A percentile compares a stretch with the other conserved stretches of the same genome.
These are phyloP conservation scores for Eurytoma adleriae DNA, from an alignment of 2,888 invertebrate species.

Conservation along the genomic window DNA sequence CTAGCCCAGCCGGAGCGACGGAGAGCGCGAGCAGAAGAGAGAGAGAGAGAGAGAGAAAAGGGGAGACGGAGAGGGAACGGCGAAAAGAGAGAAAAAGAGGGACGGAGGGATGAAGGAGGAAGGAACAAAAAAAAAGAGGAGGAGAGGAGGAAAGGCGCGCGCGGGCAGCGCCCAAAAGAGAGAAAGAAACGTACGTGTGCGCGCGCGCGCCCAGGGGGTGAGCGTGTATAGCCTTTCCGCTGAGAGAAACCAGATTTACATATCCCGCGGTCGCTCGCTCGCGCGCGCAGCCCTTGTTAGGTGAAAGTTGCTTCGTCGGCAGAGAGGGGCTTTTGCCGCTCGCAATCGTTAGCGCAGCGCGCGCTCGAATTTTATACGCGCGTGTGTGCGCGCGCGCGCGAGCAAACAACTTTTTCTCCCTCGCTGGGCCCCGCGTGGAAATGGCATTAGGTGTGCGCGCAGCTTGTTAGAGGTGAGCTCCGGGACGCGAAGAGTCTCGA, in stretches of 20 bases:
- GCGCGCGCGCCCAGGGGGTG: background rate
- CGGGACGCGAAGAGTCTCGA: background rate
- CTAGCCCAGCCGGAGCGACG: slow-evolving; percentile 51
- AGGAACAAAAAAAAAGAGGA: slow-evolving; percentile 8
- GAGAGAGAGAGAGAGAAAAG: too few species aligned
- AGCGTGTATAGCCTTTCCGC: slow-evolving; percentile 11
- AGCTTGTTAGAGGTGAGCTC: slow-evolving; percentile 32
- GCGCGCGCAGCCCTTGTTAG: slow-evolving; percentile 69
- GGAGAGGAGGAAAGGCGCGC: background rate
- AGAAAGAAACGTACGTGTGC: slow-evolving; percentile 23
- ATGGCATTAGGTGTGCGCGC: slow-evolving; percentile 16
- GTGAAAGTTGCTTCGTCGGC: slow-evolving; percentile 71
- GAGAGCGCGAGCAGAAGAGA: too few species aligned
- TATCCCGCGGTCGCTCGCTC: slow-evolving; percentile 56
- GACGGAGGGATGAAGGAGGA: slow-evolving; percentile 56
- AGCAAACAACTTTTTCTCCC: slow-evolving; percentile 43
- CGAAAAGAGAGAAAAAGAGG: slow-evolving; percentile 29
- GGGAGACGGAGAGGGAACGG: too few species aligned
- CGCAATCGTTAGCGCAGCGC: slow-evolving; percentile 42
- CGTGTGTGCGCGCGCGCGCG: background rate
- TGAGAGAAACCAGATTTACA: slow-evolving; percentile 62
- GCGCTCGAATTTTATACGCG: slow-evolving; percentile 36
- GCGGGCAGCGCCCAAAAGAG: slow-evolving; percentile 13
- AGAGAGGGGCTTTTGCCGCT: slow-evolving; percentile 52
- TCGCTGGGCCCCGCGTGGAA: slow-evolving; percentile 19